phyloP scores from a whole-genome alignment of 2,888 invertebrate species.

The Hypomecis punctinalis region DNA sequence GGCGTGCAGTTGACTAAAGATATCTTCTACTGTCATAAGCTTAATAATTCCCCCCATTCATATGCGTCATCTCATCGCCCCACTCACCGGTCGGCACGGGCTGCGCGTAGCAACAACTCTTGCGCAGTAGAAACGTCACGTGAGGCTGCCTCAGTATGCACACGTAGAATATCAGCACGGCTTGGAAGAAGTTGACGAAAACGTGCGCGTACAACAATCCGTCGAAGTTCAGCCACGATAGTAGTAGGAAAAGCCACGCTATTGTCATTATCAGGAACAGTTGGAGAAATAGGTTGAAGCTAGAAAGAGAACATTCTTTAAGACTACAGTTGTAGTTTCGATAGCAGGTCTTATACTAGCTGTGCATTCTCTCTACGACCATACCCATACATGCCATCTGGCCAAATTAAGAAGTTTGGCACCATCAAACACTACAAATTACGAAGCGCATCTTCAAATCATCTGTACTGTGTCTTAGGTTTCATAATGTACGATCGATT shows the following conservation, averaged over 20 bases:
- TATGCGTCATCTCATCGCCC: conserved; percentile 95
- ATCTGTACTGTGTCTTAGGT: too few species aligned
- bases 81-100: conserved; percentile 91
- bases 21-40: background rate
- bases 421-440: too few species aligned
- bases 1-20: too few species aligned
- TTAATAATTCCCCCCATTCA: conserved; percentile 87
- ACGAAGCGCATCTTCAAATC: too few species aligned
- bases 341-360: too few species aligned
- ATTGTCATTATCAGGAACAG: conserved; percentile 90
- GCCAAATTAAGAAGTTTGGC: too few species aligned
- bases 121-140: conserved; percentile 90
- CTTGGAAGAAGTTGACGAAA: conserved; percentile 90
- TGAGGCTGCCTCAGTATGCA: conserved; percentile 92
- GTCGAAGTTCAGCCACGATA: conserved; percentile 91
- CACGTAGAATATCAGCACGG: conserved; percentile 90
- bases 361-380: too few species aligned
- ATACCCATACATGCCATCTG: too few species aligned
- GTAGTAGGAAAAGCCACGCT: conserved; percentile 90
- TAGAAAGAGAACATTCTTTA: conserved; percentile 70
- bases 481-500: too few species aligned
- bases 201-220: conserved; percentile 90
- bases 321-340: background rate
- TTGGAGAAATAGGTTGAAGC: conserved; percentile 92
- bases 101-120: conserved; percentile 92